Evolutionary conservation across 2,113 vertebrate genomes (phyloP).

Genomic region (Oncorhynchus tshawytscha): DNA sequence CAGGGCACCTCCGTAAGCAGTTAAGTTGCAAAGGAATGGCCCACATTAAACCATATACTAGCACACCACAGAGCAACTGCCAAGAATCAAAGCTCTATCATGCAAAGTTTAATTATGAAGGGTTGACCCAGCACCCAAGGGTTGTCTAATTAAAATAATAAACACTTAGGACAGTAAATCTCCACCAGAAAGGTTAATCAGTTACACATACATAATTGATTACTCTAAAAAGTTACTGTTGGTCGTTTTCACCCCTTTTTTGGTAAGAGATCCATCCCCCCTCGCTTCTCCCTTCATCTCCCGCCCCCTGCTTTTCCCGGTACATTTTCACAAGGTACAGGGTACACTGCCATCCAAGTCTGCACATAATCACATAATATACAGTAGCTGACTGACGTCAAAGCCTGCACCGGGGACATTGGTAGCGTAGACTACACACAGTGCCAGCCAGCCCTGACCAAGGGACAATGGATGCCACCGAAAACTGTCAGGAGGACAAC

Average conservation of each 20-base stretch:
- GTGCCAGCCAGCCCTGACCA: conserved; percentile 10
- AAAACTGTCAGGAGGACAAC: background rate
- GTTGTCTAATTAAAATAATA: conserved; percentile 45
- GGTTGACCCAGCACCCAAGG: conserved; percentile 28
- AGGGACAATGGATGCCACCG: background rate
- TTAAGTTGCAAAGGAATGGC: no score
- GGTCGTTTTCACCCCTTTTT: background rate
- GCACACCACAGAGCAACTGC: conserved; percentile 20
- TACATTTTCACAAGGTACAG: conserved; percentile 26
- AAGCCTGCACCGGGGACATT: conserved; percentile 32
- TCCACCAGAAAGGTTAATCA: conserved; percentile 32
- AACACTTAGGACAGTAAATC: conserved; percentile 44
- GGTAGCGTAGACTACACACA: conserved; percentile 19
- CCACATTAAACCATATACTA: background rate
- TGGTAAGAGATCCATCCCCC: no score
- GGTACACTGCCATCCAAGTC: conserved; percentile 35
- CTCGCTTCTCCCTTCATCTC: no score
- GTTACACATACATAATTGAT: conserved; percentile 46
- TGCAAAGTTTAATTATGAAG: conserved; percentile 51
- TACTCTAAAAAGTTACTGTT: conserved; percentile 38
- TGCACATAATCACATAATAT: background rate
- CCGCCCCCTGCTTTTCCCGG: conserved; percentile 18
- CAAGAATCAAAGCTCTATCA: conserved; percentile 45
- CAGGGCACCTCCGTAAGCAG: background rate
- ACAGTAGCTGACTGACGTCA: conserved; percentile 37